Evolutionary conservation across 1,140 invertebrate genomes (phyloP).

Genomic region (Helicorthomorpha holstii): DNA sequence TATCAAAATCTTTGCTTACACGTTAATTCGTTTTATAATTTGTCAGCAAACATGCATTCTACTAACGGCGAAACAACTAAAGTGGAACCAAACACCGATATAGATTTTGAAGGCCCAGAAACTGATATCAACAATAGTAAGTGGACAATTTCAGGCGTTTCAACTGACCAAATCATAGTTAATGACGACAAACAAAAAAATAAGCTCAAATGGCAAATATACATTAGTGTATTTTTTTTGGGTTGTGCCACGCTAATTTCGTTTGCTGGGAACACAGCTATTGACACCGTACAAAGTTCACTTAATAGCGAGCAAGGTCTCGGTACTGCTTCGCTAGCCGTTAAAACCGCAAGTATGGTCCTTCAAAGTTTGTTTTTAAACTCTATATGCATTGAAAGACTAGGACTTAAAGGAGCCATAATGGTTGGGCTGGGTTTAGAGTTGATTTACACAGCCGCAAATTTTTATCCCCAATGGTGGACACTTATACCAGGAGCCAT

Average conservation of each 20-base stretch:
- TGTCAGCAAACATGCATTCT: too few relatives aligned
- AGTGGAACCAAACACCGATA: too few relatives aligned
- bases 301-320: slow-evolving; percentile 35
- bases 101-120: too few relatives aligned
- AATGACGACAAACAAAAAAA: not conserved
- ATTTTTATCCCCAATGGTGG: slow-evolving; percentile 76
- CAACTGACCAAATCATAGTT: too few relatives aligned
- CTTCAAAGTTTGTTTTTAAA: slow-evolving; percentile 84
- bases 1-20: too few relatives aligned
- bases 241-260: not conserved
- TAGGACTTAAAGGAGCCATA: slow-evolving; percentile 90
- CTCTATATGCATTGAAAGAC: slow-evolving; percentile 64
- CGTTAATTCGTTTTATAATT: too few relatives aligned
- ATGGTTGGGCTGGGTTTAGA: slow-evolving; percentile 81
- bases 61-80: too few relatives aligned
- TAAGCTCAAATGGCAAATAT: not conserved
- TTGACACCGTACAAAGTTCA: not conserved
- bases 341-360: slow-evolving; percentile 72
- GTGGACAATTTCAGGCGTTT: too few relatives aligned
- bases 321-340: slow-evolving; percentile 63
- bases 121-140: too few relatives aligned
- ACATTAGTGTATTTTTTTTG: not conserved
- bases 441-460: slow-evolving; percentile 78
- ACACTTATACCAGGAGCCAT: slow-evolving; percentile 80
- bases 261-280: not conserved